phyloP scores from a whole-genome alignment of 2,888 invertebrate species.

The Himalopsyche japonica region DNA sequence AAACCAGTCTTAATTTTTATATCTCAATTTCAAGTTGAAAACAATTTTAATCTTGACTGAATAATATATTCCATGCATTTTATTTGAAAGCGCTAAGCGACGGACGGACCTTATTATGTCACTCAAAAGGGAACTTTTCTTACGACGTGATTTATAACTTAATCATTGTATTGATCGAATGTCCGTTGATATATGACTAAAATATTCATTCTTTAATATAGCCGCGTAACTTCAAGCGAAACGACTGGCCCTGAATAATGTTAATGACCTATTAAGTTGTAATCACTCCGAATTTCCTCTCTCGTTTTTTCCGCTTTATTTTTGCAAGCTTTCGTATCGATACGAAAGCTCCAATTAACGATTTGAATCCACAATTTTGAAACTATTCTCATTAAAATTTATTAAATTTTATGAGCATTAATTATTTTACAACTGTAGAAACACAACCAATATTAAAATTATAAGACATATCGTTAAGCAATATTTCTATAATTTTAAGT shows the following conservation, averaged over 20 bases:
- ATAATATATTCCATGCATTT: too few relatives aligned
- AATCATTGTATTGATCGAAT: constrained; percentile 21
- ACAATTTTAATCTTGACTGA: too few relatives aligned
- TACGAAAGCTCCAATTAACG: neutral
- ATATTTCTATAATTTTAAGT: too few relatives aligned
- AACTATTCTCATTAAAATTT: too few relatives aligned
- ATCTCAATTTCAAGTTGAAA: too few relatives aligned
- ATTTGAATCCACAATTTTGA: neutral
- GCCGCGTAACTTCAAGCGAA: constrained; percentile 10
- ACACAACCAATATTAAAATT: too few relatives aligned
- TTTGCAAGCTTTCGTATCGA: neutral
- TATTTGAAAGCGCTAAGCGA: too few relatives aligned
- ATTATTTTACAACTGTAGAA: too few relatives aligned
- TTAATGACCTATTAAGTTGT: constrained; percentile 33
- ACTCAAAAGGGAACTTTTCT: neutral
- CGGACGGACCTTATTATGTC: too few relatives aligned
- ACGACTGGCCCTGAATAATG: constrained; percentile 16
- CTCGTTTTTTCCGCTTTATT: neutral
- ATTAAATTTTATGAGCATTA: too few relatives aligned
- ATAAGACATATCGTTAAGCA: too few relatives aligned
- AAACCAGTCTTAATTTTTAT: too few relatives aligned
- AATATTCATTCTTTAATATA: constrained; percentile 19
- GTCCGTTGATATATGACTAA: constrained; percentile 25
- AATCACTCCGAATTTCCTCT: constrained; percentile 10
- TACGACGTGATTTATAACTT: constrained; percentile 23